phyloP scores from a whole-genome alignment of 2,888 invertebrate species.

The Cosmorhoe ocellata region DNA sequence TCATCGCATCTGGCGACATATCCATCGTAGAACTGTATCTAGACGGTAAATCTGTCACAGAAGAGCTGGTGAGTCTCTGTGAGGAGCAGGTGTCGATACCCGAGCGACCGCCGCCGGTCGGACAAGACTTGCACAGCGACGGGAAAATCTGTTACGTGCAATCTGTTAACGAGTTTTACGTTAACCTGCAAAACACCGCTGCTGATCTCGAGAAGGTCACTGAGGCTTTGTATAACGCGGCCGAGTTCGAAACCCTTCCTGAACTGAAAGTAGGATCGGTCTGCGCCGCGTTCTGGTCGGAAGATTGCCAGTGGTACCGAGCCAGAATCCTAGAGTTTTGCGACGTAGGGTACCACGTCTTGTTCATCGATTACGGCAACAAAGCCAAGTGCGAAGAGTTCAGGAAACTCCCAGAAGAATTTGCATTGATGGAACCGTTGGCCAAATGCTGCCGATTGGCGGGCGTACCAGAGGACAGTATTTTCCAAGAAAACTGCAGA shows the following conservation, averaged over 20 bases:
- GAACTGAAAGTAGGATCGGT: conserved; percentile 83
- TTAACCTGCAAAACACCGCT: conserved; percentile 84
- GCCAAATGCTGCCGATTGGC: conserved; percentile 85
- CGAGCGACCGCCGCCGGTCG: conserved; percentile 68
- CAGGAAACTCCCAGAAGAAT: conserved; percentile 83
- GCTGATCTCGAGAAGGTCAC: conserved; percentile 84
- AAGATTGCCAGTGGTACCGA: conserved; percentile 86
- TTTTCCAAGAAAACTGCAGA: conserved; percentile 68
- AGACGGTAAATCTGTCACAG: conserved; percentile 84
- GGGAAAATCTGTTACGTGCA: conserved; percentile 86
- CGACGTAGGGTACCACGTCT: conserved; percentile 80
- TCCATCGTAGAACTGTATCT: conserved; percentile 84
- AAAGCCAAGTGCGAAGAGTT: conserved; percentile 84
- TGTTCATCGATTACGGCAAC: conserved; percentile 88
- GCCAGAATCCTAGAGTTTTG: conserved; percentile 83
- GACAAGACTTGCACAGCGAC: conserved; percentile 71
- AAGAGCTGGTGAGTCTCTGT: conserved; percentile 81
- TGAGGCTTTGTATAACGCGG: conserved; percentile 77
- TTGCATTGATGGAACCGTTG: conserved; percentile 80
- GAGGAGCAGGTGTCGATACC: conserved; percentile 55
- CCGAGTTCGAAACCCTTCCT: conserved; percentile 73
- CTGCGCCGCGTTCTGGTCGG: conserved; percentile 85
- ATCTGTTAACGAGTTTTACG: conserved; percentile 87
- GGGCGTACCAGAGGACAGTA: conserved; percentile 65
- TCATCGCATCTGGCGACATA: conserved; percentile 85